phyloP scores from a whole-genome alignment of 1,140 invertebrate species.

The Stratiolaelaps scimitus region DNA sequence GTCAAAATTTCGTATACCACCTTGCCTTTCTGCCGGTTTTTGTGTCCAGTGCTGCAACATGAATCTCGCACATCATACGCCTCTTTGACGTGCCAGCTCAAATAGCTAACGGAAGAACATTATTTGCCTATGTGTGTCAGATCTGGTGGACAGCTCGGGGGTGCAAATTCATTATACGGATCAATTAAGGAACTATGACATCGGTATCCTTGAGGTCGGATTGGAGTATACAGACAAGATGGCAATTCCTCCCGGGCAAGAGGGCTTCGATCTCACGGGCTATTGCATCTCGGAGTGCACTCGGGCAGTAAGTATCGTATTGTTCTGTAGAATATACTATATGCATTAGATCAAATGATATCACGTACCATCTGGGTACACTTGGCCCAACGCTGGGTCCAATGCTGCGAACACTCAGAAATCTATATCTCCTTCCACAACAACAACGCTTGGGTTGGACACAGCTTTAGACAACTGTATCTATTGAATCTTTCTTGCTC shows the following conservation, averaged over 20 bases:
- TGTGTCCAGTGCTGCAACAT: no score
- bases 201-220: conserved; percentile 89
- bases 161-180: conserved; percentile 56
- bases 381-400: neutral
- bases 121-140: conserved; percentile 42
- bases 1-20: no score
- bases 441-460: no score
- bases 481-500: conserved; percentile 33
- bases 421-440: no score
- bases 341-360: no score
- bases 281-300: conserved; percentile 90
- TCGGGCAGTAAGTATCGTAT: conserved; percentile 50
- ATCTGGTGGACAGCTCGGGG: conserved; percentile 74
- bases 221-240: conserved; percentile 95
- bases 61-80: conserved; percentile 7
- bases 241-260: conserved; percentile 76
- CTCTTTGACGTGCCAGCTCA: no score
- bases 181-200: conserved; percentile 63
- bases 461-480: conserved; percentile 28
- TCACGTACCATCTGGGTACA: no score
- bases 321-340: neutral
- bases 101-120: no score
- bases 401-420: no score
- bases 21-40: no score
- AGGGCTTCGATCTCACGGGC: conserved; percentile 62